These are phyloP conservation scores for Echiichthys vipera DNA, from an alignment of 2,797 vertebrate genomes.

Conservation along the genomic window DNA sequence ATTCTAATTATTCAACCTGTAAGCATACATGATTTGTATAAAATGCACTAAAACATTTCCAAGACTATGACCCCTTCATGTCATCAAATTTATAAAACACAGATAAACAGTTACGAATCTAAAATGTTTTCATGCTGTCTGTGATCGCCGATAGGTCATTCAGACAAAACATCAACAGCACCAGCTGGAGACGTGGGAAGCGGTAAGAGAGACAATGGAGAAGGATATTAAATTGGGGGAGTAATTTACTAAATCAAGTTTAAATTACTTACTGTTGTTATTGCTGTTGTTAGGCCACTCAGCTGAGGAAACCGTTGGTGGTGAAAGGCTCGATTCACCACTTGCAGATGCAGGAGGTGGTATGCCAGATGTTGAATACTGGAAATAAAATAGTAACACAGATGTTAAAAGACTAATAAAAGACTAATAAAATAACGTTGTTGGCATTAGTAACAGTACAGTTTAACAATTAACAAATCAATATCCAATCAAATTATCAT, in stretches of 20 bases:
- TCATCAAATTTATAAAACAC: not conserved
- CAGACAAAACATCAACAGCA: slow-evolving; percentile 21
- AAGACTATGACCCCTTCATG: not conserved
- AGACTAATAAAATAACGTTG: not conserved
- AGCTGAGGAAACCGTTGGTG: slow-evolving; percentile 12
- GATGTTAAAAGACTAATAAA: slow-evolving; percentile 16
- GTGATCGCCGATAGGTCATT: slow-evolving; percentile 23
- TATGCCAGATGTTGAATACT: slow-evolving; percentile 32
- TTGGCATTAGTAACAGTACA: not conserved
- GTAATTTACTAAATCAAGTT: not conserved
- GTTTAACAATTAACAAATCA: slow-evolving; percentile 2
- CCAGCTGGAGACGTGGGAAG: not conserved
- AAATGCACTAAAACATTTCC: not conserved
- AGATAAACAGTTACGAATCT: not conserved
- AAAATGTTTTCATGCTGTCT: slow-evolving; percentile 11
- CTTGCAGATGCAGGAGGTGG: slow-evolving; percentile 28
- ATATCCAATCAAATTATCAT: not conserved
- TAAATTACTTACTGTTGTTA: slow-evolving; percentile 37
- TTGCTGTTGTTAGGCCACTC: slow-evolving; percentile 36
- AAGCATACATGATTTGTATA: not conserved
- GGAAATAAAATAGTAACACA: slow-evolving; percentile 6
- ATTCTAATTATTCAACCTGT: no score
- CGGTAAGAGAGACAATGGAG: slow-evolving; percentile 34
- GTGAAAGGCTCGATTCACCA: slow-evolving; percentile 36
- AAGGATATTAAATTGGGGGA: not conserved